Base-by-base conservation (phyloP, 2,797 vertebrate species). In the Ctenopoma kingsleyae region DNA sequence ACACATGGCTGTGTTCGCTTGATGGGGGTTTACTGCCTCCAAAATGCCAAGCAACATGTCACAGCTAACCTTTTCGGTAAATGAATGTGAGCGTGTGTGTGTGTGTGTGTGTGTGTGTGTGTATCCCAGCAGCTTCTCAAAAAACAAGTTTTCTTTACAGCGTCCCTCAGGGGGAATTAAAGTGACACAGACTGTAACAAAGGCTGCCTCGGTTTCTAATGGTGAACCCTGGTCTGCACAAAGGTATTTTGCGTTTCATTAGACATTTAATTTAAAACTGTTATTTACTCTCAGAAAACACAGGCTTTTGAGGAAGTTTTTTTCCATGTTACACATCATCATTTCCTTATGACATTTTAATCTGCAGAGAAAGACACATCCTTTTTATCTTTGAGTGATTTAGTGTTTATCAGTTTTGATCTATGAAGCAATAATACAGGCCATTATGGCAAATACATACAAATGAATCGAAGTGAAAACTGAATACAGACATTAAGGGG, bases 41-140 rank as follows among this genome's bases (percentile, higher is more conserved):
- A 73, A 84, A 86, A 85, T 85, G 78, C 67, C 87, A 76, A 47
- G 54, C 58, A 56, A 66, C 19, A 25, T 86, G 80, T 83, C 71
- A 72, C 36, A 47, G 46, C 71, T 83, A 85, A 83, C 74, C 81
- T 82, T 87, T 86, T 75, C 49, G 0, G 25, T 59, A 67, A 67
- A 73, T 63, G 63, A 2, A 3, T 49, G 50, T 57, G 8, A 48
- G 49, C 47, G 32, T 64, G 27, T 57, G 25, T 38, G 60, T 48
- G 38, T 60, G 59, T 52, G 43, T 59, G 27, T 44, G 47, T 56
- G 51, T 51, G 22, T 60, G 40, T 44, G 66, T 64, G 54, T 32
- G 57, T 22, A 41, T 56, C 66, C 27, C 17, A 20, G 46, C 40
- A 68, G 48, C 46, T 25, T 44, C 35, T n/a, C 62, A 4, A n/a